phyloP scores from a whole-genome alignment of 2,797 vertebrate species.

The Morus bassanus region DNA sequence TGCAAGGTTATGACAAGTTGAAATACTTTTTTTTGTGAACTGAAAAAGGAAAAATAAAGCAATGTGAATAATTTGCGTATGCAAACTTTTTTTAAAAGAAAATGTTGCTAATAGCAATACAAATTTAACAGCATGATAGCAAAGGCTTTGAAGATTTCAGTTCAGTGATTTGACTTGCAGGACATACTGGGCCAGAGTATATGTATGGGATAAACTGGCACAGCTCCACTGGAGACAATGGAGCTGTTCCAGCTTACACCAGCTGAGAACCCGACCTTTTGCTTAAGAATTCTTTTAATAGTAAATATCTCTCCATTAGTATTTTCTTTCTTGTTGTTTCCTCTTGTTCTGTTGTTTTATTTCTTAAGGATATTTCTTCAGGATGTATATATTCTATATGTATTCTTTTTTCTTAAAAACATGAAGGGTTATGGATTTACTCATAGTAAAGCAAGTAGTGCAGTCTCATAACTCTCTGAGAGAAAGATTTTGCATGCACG shows the following conservation, averaged over 20 bases:
- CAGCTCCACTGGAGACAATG: neutral
- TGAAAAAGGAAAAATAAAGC: constrained; percentile 74
- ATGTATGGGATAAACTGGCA: neutral
- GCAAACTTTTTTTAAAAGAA: constrained; percentile 60
- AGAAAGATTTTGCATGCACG: neutral
- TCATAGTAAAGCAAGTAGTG: neutral
- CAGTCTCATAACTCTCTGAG: neutral
- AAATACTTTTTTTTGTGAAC: constrained; percentile 71
- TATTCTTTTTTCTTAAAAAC: neutral
- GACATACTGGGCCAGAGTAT: neutral
- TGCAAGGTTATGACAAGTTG: constrained; percentile 71
- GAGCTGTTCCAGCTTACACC: neutral
- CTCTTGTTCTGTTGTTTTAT: neutral
- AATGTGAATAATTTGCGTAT: constrained; percentile 73
- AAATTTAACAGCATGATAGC: neutral
- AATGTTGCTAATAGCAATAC: neutral
- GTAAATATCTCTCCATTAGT: neutral
- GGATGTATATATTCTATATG: neutral
- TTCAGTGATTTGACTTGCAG: neutral
- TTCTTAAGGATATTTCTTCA: neutral
- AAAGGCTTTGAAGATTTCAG: neutral
- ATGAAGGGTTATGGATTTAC: neutral
- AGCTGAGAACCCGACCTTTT: neutral
- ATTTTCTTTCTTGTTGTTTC: neutral
- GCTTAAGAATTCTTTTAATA: neutral